Percentiles rank a stretch among this genome's conserved stretches.
Conservation (phyloP, 2,113 vertebrate species). For the Epinephelus lanceolatus region DNA sequence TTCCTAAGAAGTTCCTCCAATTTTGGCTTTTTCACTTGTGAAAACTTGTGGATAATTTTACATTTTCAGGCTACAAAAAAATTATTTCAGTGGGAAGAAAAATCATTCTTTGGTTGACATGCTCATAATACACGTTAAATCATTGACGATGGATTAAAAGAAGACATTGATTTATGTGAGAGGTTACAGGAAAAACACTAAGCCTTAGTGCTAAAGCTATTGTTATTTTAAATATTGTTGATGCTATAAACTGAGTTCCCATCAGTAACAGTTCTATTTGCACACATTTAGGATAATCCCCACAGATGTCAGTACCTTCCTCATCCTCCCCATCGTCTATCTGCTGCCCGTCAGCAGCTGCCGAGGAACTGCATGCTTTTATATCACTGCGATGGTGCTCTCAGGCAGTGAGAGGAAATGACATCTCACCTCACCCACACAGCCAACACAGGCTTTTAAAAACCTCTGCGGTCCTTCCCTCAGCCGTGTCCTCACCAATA, state of each 20-base stretch:
- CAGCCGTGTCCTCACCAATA: slow-evolving; percentile 42
- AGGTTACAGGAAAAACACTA: background rate
- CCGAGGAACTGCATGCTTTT: slow-evolving; percentile 45
- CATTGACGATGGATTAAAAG: background rate
- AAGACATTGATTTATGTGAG: background rate
- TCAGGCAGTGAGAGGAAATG: slow-evolving; percentile 62
- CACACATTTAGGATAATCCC: background rate
- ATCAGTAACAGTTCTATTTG: background rate
- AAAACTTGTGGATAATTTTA: background rate
- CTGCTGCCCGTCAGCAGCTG: slow-evolving; percentile 38
- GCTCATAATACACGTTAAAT: background rate
- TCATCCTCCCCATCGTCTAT: slow-evolving; percentile 2
- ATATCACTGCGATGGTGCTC: slow-evolving; percentile 60
- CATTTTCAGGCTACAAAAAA: background rate
- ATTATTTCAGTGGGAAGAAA: background rate
- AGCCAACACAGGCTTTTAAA: slow-evolving; percentile 73
- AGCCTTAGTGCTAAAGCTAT: background rate
- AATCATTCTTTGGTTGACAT: background rate
- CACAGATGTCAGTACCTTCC: background rate
- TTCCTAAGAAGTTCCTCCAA: background rate
- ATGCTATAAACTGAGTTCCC: background rate
- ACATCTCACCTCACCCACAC: slow-evolving; percentile 71
- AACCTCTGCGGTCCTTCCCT: slow-evolving; percentile 47
- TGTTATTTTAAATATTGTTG: background rate
- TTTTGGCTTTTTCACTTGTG: no score